These are phyloP conservation scores for Trissonchulus latispiculum DNA, from an alignment of 2,888 invertebrate genomes.

Conservation along the genomic window DNA sequence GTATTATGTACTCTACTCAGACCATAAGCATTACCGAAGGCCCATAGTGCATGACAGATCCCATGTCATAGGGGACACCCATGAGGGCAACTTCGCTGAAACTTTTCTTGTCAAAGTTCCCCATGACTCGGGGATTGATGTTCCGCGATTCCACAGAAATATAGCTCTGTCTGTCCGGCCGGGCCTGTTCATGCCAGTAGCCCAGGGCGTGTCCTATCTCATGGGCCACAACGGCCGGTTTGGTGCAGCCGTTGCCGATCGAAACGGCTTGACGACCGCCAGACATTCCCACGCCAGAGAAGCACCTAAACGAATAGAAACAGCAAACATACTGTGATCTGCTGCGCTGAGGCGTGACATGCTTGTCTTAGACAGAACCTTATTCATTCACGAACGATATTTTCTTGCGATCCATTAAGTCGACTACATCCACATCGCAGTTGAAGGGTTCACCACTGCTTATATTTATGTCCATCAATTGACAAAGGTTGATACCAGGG, in stretches of 20 bases:
- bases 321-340: too few species aligned
- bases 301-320: constrained; percentile 18
- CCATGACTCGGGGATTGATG: neutral
- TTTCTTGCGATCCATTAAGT: too few species aligned
- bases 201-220: constrained; percentile 15
- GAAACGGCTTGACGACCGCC: constrained; percentile 16
- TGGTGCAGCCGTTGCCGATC: constrained; percentile 10
- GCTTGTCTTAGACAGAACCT: too few species aligned
- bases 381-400: too few species aligned
- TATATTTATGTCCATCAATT: too few species aligned
- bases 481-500: too few species aligned
- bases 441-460: too few species aligned
- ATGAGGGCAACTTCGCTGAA: neutral
- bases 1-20: neutral
- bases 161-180: neutral
- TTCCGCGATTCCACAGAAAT: neutral
- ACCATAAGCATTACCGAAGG: neutral
- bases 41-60: constrained; percentile 16
- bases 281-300: constrained; percentile 9
- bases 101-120: neutral
- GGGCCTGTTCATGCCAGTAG: constrained; percentile 11
- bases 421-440: too few species aligned
- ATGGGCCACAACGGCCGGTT: constrained; percentile 7
- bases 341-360: too few species aligned
- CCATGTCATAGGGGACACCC: constrained; percentile 11